These are phyloP conservation scores for Megaleporinus macrocephalus DNA, from an alignment of 2,113 vertebrate species.

Conservation along the genomic window DNA sequence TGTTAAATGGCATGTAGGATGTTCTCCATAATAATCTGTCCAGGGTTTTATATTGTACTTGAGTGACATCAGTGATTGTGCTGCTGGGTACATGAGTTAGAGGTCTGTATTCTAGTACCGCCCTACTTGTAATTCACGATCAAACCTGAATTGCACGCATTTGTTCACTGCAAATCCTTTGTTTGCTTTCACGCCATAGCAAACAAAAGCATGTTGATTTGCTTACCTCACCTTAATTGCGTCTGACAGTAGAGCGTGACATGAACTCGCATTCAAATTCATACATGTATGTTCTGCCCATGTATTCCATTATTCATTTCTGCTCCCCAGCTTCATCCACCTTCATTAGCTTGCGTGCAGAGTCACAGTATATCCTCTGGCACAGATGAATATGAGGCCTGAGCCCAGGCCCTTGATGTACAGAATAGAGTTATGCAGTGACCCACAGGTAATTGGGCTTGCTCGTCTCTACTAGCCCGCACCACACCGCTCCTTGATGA, in stretches of 20 bases:
- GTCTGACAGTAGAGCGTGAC: neutral
- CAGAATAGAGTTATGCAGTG: neutral
- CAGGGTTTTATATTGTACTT: conserved; percentile 9
- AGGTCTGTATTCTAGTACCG: conserved; percentile 8
- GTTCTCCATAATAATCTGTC: neutral
- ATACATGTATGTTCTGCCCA: neutral
- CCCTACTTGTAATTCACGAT: conserved; percentile 16
- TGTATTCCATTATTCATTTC: neutral
- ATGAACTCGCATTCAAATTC: neutral
- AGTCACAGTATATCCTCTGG: neutral
- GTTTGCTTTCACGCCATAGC: neutral
- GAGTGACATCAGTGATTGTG: conserved; percentile 29
- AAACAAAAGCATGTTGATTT: neutral
- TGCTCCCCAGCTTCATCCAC: neutral
- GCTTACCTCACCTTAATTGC: neutral
- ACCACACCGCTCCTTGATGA: conserved; percentile 22
- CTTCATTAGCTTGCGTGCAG: conserved; percentile 3
- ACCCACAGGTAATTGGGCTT: neutral
- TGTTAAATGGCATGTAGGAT: no score
- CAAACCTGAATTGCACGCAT: neutral
- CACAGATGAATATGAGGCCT: neutral
- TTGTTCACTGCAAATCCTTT: neutral
- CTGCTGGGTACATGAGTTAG: conserved; percentile 1
- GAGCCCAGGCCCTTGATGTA: neutral
- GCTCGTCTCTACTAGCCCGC: neutral